Evolutionary conservation across 2,888 invertebrate genomes (phyloP).

Genomic region (Tinea pellionella): DNA sequence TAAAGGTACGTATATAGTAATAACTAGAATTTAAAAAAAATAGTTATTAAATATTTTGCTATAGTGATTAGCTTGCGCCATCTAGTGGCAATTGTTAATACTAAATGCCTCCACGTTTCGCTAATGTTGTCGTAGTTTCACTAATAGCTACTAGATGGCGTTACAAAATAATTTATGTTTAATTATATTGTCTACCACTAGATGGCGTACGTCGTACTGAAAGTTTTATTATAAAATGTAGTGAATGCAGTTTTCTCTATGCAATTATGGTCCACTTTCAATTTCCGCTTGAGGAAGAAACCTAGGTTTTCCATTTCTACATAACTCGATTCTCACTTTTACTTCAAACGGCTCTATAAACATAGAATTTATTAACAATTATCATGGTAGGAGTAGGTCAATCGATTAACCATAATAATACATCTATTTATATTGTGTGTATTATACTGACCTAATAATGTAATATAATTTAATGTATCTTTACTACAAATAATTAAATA

Average conservation of each 20-base stretch:
- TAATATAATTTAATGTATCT: too few relatives aligned
- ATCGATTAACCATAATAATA: neutral
- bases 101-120: neutral
- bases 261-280: slow-evolving; percentile 43
- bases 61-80: slow-evolving; percentile 21
- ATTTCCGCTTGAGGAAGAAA: slow-evolving; percentile 64
- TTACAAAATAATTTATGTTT: neutral
- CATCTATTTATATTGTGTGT: too few relatives aligned
- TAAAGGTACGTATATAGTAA: slow-evolving; percentile 56
- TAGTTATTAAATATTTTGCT: neutral
- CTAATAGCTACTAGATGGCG: neutral
- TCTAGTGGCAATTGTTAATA: slow-evolving; percentile 24
- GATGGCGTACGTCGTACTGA: slow-evolving; percentile 16
- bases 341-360: slow-evolving; percentile 5
- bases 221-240: neutral
- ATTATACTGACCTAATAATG: too few relatives aligned
- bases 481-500: too few relatives aligned
- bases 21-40: neutral
- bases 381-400: neutral
- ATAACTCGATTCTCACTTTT: slow-evolving; percentile 10
- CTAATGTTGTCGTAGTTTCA: neutral
- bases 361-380: neutral
- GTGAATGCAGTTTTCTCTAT: slow-evolving; percentile 51
- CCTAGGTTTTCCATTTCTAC: slow-evolving; percentile 49
- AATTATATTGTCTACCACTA: neutral